Evolutionary conservation across 2,797 vertebrate species (phyloP).

Genomic region (Bradypus variegatus): DNA sequence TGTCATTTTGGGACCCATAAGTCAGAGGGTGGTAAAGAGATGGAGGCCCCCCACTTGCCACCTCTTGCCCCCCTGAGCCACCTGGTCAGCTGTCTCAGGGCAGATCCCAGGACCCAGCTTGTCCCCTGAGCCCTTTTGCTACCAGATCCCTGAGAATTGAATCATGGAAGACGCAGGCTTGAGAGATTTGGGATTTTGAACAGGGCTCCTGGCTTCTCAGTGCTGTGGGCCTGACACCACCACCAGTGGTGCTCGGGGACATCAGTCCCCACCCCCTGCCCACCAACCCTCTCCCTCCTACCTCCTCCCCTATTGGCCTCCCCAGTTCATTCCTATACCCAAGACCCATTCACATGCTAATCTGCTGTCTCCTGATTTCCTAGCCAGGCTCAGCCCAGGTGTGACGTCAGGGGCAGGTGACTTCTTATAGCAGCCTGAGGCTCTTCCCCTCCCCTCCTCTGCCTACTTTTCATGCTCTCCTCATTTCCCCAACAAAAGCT

Average conservation of each 20-base stretch:
- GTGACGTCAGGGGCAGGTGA: too few relatives aligned
- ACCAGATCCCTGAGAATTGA: background rate
- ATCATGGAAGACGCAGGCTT: background rate
- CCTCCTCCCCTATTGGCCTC: background rate
- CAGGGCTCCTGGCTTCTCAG: background rate
- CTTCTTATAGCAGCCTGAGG: background rate
- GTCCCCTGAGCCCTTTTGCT: background rate
- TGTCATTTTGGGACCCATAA: background rate
- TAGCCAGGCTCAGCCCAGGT: background rate
- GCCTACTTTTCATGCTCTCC: background rate
- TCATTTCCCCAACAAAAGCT: background rate
- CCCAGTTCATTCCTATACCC: too few relatives aligned
- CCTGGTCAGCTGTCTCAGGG: background rate
- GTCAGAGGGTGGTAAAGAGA: background rate
- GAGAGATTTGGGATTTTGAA: background rate
- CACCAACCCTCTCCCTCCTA: background rate
- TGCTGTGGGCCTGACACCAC: background rate
- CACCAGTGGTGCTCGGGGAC: too few relatives aligned
- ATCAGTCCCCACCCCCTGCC: background rate
- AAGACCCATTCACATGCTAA: background rate
- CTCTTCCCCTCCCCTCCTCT: background rate
- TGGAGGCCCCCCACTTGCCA: background rate
- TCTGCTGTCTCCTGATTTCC: background rate
- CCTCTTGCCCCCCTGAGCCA: background rate
- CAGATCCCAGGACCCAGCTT: background rate